These are phyloP conservation scores for Diarsia mendica DNA, from an alignment of 2,888 invertebrate species.

Conservation along the genomic window DNA sequence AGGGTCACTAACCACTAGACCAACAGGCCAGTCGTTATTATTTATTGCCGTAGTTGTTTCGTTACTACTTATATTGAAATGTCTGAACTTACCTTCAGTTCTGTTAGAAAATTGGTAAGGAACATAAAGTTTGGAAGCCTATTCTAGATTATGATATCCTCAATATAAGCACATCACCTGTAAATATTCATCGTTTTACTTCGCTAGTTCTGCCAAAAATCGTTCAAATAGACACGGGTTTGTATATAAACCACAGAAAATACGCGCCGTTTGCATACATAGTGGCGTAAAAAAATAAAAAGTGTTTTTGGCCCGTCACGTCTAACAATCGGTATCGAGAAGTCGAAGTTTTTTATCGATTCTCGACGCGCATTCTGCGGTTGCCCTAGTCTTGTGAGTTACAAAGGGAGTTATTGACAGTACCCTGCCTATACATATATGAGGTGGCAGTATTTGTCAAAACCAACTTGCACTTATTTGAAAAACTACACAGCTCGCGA, in stretches of 20 bases:
- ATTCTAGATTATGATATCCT: constrained; percentile 11
- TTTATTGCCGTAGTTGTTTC: constrained; percentile 34
- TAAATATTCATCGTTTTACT: constrained; percentile 28
- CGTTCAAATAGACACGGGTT: constrained; percentile 31
- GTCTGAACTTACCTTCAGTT: constrained; percentile 16
- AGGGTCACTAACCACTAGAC: no score
- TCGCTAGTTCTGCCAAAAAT: constrained; percentile 15
- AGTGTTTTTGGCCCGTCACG: constrained; percentile 50
- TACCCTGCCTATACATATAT: no score
- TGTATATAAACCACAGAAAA: constrained; percentile 40
- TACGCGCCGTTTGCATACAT: constrained; percentile 52
- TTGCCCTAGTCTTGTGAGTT: constrained; percentile 55
- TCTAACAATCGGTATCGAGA: constrained; percentile 58
- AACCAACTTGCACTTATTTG: no score
- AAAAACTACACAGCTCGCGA: no score
- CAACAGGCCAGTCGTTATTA: no score
- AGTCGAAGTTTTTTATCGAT: constrained; percentile 57
- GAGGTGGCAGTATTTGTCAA: no score
- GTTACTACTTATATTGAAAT: constrained; percentile 19
- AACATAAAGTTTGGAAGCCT: constrained; percentile 13
- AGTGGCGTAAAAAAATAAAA: constrained; percentile 35
- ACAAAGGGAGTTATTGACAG: no score
- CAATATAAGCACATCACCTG: constrained; percentile 9
- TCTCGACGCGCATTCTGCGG: constrained; percentile 58
- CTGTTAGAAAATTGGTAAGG: constrained; percentile 9